Evolutionary conservation across 2,113 vertebrate species (phyloP), one percentile per base, ranked within the genome.

Genomic region (Motacilla tschutschensis): DNA sequence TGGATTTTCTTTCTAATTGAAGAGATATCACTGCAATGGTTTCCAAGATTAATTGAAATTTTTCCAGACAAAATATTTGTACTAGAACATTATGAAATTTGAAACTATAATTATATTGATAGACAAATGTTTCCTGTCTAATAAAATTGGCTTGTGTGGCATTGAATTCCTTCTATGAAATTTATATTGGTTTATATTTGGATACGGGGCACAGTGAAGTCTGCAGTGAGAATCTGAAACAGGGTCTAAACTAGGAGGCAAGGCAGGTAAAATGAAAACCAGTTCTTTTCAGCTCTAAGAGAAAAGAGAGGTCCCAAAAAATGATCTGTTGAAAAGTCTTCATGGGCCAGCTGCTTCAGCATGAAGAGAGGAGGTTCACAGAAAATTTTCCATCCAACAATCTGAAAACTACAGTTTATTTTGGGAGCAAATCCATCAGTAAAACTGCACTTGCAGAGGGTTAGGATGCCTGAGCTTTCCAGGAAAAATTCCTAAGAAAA

Each of bases 401-500:
- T 67, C 44, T 88, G 54, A 91, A 91, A 94, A 70, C 55, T 88
- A 19, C 74, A 87, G 41, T 33, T 84, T 82, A 40, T 86, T 90
- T 67, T 90, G 71, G 75, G 75, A 93, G 38, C 8, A 90, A 83
- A 86, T 91, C 89, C 78, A 76, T 48, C 29, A 82, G n/a, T 54
- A 78, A 69, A 50, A 46, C 12, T 13, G 5, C 66, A 62, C 25
- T 79, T 82, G 17, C 41, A 88, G 70, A 44, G 50, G n/a, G 25
- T 63, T 63, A 79, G 35, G 55, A 66, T 47, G 25, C 16, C 28
- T 70, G 71, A 50, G n/a, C 67, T 90, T 87, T 93, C 85, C 87
- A 90, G 79, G 91, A 90, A 93, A 65, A 77, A 77, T 24, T 88
- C 75, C 59, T 66, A 43, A 50, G 58, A 76, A 86, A 90, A 83